Percentiles rank a stretch among this genome's conserved stretches.
phyloP scores from a whole-genome alignment of 2,888 invertebrate species.

The Spialia ferax region DNA sequence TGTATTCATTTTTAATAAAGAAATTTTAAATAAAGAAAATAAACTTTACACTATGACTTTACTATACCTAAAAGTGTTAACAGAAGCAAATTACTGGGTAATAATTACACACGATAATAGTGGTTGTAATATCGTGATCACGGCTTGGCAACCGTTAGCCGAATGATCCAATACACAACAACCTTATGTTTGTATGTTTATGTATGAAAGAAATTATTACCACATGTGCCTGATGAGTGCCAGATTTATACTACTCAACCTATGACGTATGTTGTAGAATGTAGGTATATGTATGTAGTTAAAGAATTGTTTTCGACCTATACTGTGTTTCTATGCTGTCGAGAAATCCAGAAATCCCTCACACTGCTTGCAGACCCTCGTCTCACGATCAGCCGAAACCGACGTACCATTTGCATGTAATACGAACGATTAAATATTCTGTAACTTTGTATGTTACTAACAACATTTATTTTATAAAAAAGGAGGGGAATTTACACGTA shows the following conservation, averaged over 20 bases:
- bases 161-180: constrained; percentile 15
- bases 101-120: constrained; percentile 39
- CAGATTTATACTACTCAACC: not conserved
- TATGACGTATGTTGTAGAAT: too few species aligned
- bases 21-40: not conserved
- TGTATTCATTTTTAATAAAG: constrained; percentile 2
- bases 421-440: too few species aligned
- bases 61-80: not conserved
- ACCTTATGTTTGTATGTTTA: constrained; percentile 16
- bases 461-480: too few species aligned
- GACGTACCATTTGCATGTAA: too few species aligned
- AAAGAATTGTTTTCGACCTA: too few species aligned
- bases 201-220: constrained; percentile 17
- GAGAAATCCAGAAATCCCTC: too few species aligned
- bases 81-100: constrained; percentile 25
- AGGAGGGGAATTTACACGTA: too few species aligned
- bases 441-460: too few species aligned
- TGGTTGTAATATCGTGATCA: constrained; percentile 40
- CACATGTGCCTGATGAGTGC: constrained; percentile 15
- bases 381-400: too few species aligned
- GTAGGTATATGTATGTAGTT: not conserved
- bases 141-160: constrained; percentile 36
- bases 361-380: too few species aligned
- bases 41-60: constrained; percentile 1
- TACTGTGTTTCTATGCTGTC: too few species aligned